Evolutionary conservation across 2,888 invertebrate species (phyloP).

Genomic region (Hoplodrina ambigua): DNA sequence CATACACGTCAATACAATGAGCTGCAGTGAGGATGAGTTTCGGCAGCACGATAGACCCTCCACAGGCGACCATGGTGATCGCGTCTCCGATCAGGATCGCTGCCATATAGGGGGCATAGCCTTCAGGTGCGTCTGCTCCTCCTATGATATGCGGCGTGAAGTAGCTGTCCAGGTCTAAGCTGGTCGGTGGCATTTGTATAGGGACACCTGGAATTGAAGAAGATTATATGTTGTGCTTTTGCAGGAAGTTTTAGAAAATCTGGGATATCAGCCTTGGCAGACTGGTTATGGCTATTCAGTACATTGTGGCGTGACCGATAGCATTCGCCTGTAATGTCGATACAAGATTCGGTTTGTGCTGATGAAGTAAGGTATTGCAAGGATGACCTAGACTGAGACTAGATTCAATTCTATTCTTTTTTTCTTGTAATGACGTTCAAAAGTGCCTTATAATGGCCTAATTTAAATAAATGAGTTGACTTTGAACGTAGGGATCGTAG

Average conservation of each 20-base stretch:
- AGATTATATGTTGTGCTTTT: neutral
- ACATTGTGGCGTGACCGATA: no score
- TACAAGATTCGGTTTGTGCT: no score
- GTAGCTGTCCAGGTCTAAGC: slow-evolving; percentile 19
- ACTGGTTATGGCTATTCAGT: no score
- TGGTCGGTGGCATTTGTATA: slow-evolving; percentile 15
- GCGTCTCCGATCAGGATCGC: slow-evolving; percentile 63
- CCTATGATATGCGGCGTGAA: slow-evolving; percentile 66
- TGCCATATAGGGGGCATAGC: slow-evolving; percentile 67
- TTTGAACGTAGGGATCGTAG: no score
- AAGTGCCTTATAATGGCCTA: no score
- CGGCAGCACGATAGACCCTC: slow-evolving; percentile 45
- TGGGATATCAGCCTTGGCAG: neutral
- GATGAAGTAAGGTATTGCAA: no score
- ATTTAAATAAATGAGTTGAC: no score
- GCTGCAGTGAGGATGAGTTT: slow-evolving; percentile 67
- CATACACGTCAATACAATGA: slow-evolving; percentile 69
- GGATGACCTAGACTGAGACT: no score
- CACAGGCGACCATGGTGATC: slow-evolving; percentile 55
- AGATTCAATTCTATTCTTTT: no score
- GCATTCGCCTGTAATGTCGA: no score
- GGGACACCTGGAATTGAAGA: slow-evolving; percentile 44
- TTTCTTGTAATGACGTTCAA: no score
- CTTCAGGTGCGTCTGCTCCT: slow-evolving; percentile 64
- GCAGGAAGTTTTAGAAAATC: neutral